Percentiles rank a stretch among this genome's conserved stretches.
phyloP scores from a whole-genome alignment of 92 coral and sea anemone genomes.

The Plumapathes pennacea region DNA sequence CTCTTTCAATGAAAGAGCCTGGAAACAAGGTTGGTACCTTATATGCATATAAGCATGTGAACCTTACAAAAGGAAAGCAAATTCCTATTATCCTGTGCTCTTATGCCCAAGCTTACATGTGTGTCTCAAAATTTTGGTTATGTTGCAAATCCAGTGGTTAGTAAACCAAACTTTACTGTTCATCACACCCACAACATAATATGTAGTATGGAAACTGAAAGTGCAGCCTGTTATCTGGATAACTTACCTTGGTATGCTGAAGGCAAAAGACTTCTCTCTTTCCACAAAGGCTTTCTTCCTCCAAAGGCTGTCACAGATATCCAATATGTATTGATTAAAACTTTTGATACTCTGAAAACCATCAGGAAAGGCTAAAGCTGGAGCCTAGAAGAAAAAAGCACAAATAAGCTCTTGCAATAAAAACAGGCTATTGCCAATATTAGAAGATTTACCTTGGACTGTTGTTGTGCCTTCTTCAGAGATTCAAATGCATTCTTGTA shows the following conservation, averaged over 20 bases:
- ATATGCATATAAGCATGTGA: no score
- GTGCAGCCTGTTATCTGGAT: background rate
- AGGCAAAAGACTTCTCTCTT: conserved; percentile 76
- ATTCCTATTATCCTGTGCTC: no score
- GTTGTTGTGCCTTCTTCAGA: conserved; percentile 49
- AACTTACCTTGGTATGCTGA: conserved; percentile 77
- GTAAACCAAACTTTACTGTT: no score
- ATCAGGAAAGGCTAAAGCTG: conserved; percentile 46
- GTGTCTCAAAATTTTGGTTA: no score
- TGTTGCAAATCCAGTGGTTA: no score
- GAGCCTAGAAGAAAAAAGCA: background rate
- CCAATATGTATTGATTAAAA: conserved; percentile 90
- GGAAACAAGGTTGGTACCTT: no score
- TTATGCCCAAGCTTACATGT: no score
- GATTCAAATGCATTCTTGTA: conserved; percentile 84
- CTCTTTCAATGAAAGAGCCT: no score
- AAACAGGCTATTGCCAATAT: background rate
- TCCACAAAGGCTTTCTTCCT: conserved; percentile 93
- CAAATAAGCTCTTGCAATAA: background rate
- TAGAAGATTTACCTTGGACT: conserved; percentile 36
- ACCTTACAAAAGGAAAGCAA: no score
- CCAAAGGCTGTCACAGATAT: conserved; percentile 93
- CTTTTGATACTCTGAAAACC: conserved; percentile 77
- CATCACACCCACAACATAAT: background rate
- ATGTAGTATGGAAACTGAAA: background rate